Base-by-base conservation (phyloP, 2,888 invertebrate genomes). In the Chrysolina oricalcia region DNA sequence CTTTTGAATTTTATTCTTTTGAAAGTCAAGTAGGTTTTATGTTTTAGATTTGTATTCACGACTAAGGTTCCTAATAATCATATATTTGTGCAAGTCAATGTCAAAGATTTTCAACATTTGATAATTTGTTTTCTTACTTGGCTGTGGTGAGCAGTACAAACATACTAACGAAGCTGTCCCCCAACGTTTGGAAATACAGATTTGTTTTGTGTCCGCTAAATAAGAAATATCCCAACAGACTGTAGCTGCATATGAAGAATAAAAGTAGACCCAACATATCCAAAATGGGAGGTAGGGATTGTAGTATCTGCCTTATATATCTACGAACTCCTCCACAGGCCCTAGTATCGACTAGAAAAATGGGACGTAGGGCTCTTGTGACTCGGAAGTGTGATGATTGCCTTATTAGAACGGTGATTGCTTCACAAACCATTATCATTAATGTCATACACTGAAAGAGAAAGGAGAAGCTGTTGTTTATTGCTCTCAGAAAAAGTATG, bases 91-190 rank as follows among this genome's bases (percentile, higher is more conserved):
- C 4, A 35, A 8, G 35, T 35, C 35, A 35, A 6, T 35, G 35
- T 35, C 35, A 35, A 0, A 8, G 35, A 35, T 35, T 35, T 35
- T 35, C 35, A 35, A 35, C 35, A 6, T 35, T 35, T 35, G 3
- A 35, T 35, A 8, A 35, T 35, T 53, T 23, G 53, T 13, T 53
- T 23, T 5, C 94, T 92, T 90, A 96, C 96, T 97, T 97, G 75
- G 97, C 96, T 13, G 96, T 96, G 0, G 97, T 97, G n/a, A 97
- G 90, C 72, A 97, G 91, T 46, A 97, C 95, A 88, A 96, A 97
- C 90, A 97, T 93, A 85, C 94, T 96, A 84, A 97, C 94, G 87
- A 97, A 96, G 79, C 96, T 95, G 86, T 95, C 93, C 81, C 94
- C 93, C 70, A 96, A 90, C 0, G 95, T 94, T 80, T 90, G 90